Conservation (phyloP, 1,140 invertebrate species). For the Luehdorfia chinensis region DNA sequence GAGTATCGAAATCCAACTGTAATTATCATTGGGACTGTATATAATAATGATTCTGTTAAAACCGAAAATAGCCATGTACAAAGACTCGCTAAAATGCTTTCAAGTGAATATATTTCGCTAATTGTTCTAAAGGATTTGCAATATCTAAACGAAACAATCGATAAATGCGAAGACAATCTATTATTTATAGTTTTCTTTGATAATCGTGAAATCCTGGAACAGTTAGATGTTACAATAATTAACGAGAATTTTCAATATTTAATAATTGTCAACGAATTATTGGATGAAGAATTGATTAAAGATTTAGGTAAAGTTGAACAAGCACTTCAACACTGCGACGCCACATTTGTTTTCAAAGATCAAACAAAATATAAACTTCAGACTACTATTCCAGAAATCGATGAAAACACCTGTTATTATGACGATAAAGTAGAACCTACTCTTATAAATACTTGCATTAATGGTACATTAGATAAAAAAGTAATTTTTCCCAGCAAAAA, state of each 20-base stretch:
- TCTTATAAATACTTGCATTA: slow-evolving; percentile 31
- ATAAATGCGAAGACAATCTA: slow-evolving; percentile 20
- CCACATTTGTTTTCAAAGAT: slow-evolving; percentile 30
- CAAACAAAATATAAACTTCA: slow-evolving; percentile 25
- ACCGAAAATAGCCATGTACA: not conserved
- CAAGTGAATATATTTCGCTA: not conserved
- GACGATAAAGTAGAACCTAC: slow-evolving; percentile 19
- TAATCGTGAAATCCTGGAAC: slow-evolving; percentile 22
- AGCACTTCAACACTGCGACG: slow-evolving; percentile 23
- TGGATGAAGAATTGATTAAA: slow-evolving; percentile 17
- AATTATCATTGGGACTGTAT: not conserved
- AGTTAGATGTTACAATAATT: slow-evolving; percentile 8
- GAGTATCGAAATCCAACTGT: not conserved
- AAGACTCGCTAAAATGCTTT: not conserved
- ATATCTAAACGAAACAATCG: not conserved
- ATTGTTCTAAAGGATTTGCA: not conserved
- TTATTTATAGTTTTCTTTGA: slow-evolving; percentile 27
- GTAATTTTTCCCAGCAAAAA: slow-evolving; percentile 35
- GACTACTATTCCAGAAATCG: slow-evolving; percentile 30
- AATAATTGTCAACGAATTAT: slow-evolving; percentile 24
- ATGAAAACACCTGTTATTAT: slow-evolving; percentile 34
- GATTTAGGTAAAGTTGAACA: slow-evolving; percentile 17
- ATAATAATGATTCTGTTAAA: not conserved
- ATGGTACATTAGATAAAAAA: slow-evolving; percentile 21
- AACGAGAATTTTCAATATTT: slow-evolving; percentile 33